Conservation (phyloP, 2,888 invertebrate genomes). For the Plebejus argus region DNA sequence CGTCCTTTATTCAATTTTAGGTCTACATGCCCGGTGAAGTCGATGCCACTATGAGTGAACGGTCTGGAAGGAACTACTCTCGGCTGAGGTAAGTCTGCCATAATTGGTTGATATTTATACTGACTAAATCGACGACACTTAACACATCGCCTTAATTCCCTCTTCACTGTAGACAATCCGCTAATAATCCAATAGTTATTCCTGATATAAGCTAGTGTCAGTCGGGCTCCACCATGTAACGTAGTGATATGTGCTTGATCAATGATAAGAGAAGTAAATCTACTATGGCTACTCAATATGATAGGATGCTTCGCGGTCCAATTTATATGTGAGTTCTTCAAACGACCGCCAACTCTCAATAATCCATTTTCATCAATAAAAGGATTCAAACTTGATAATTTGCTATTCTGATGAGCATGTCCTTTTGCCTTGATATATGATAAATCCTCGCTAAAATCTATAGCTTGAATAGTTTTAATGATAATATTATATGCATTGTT, state of each 20-base stretch:
- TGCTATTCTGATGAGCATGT: constrained; percentile 23
- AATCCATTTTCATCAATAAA: constrained; percentile 28
- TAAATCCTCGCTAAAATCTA: constrained; percentile 29
- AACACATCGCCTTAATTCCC: constrained; percentile 15
- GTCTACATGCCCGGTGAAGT: constrained; percentile 7
- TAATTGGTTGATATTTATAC: background rate
- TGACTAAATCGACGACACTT: constrained; percentile 27
- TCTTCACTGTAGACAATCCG: constrained; percentile 25
- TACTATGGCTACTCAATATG: constrained; percentile 27
- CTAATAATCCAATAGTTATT: constrained; percentile 30
- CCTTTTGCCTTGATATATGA: background rate
- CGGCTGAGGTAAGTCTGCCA: constrained; percentile 20
- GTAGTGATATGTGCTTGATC: constrained; percentile 9
- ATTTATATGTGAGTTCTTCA: constrained; percentile 5
- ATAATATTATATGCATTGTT: constrained; percentile 17
- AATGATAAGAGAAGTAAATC: constrained; percentile 23
- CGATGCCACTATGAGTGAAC: constrained; percentile 3
- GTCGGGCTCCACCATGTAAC: constrained; percentile 29
- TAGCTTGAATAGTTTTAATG: constrained; percentile 30
- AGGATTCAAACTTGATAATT: constrained; percentile 27
- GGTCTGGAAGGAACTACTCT: constrained; percentile 11
- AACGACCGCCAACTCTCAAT: constrained; percentile 21
- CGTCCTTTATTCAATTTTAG: constrained; percentile 15
- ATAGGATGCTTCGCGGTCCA: constrained; percentile 20
- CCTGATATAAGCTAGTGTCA: constrained; percentile 20